Conservation (phyloP, 1,140 invertebrate genomes). For the Uloborus diversus region DNA sequence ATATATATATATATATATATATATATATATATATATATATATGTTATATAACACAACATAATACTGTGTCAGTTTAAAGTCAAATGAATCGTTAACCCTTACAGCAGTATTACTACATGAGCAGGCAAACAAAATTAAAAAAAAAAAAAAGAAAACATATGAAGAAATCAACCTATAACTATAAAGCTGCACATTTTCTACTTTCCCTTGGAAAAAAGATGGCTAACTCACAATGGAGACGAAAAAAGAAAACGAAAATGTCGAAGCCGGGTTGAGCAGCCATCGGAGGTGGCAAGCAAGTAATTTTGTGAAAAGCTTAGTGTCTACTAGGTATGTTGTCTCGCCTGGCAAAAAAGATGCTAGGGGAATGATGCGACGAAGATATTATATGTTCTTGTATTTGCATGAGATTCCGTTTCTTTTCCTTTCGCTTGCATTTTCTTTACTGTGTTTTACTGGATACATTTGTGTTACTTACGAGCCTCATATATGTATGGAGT, state of each 20-base stretch:
- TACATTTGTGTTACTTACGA: too few relatives aligned
- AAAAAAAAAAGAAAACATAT: too few relatives aligned
- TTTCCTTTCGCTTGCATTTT: not conserved
- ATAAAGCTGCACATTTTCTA: not conserved
- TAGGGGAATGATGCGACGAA: constrained; percentile 31
- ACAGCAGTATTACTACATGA: too few relatives aligned
- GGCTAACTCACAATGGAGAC: not conserved
- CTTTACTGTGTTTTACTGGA: too few relatives aligned
- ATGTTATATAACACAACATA: too few relatives aligned
- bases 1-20: too few relatives aligned
- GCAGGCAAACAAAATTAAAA: too few relatives aligned
- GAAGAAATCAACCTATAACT: too few relatives aligned
- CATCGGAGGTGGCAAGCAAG: constrained; percentile 31
- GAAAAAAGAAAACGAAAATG: constrained; percentile 20
- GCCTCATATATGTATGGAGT: too few relatives aligned
- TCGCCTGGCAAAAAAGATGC: constrained; percentile 17
- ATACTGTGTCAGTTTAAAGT: too few relatives aligned
- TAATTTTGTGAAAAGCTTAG: constrained; percentile 47
- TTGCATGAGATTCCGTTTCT: constrained; percentile 25
- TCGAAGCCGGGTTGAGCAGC: not conserved
- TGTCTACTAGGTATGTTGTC: constrained; percentile 21
- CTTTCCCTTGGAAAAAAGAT: not conserved
- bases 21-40: too few relatives aligned
- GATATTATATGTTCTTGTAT: constrained; percentile 33
- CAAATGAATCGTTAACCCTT: too few relatives aligned